These are phyloP conservation scores for Eurois occulta DNA, from an alignment of 2,888 invertebrate genomes.

Conservation along the genomic window DNA sequence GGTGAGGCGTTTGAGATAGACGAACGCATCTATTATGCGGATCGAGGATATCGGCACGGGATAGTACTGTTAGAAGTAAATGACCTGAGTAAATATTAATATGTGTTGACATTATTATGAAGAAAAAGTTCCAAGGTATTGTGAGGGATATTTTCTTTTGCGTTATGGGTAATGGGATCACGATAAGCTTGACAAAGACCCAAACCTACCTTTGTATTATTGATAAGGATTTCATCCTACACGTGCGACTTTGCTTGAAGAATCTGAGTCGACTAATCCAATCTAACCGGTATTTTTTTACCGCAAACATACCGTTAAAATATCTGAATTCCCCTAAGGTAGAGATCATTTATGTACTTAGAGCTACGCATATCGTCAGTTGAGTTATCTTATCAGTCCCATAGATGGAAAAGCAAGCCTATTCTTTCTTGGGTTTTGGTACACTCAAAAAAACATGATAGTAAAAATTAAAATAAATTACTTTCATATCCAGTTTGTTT, in stretches of 20 bases:
- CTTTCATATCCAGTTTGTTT: too few species aligned
- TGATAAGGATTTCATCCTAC: not conserved
- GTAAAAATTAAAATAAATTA: too few species aligned
- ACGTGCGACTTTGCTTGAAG: not conserved
- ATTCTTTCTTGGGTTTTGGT: not conserved
- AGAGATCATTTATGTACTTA: not conserved
- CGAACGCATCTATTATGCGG: slow-evolving; percentile 33
- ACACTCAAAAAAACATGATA: not conserved
- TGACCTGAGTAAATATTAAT: slow-evolving; percentile 40
- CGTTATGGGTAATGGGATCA: slow-evolving; percentile 12
- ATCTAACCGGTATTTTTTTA: not conserved
- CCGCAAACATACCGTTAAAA: not conserved
- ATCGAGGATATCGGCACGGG: slow-evolving; percentile 41
- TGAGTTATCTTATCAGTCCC: not conserved
- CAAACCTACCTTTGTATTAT: not conserved
- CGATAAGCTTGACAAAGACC: not conserved
- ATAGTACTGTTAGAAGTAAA: slow-evolving; percentile 46
- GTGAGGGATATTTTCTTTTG: slow-evolving; percentile 14
- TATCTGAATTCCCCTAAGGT: not conserved
- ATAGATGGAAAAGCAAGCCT: not conserved
- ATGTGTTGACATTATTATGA: slow-evolving; percentile 28
- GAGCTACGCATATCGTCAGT: not conserved
- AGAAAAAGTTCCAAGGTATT: slow-evolving; percentile 38
- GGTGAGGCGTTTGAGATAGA: slow-evolving; percentile 32
- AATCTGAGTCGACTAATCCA: not conserved